Conservation (phyloP, 37 sponge, comb jelly and placozoan species). For the Bolinopsis microptera region DNA sequence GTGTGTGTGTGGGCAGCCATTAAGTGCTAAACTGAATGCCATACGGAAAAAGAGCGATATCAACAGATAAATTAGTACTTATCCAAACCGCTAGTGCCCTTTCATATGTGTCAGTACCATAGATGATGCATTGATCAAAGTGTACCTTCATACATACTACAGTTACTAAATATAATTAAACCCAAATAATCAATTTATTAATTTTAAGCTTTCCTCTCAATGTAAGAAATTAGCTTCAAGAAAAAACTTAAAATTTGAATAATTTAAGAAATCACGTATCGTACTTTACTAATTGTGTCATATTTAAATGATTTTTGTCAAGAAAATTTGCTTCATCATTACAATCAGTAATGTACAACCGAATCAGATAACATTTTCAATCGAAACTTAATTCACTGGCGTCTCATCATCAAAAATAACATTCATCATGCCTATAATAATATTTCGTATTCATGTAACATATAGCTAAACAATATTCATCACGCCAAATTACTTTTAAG, state of each 20-base stretch:
- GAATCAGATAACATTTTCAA: slow-evolving; percentile 38
- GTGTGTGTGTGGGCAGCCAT: background rate
- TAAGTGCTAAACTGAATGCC: no score
- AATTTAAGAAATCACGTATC: slow-evolving; percentile 45
- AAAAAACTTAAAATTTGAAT: slow-evolving; percentile 30
- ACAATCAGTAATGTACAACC: slow-evolving; percentile 28
- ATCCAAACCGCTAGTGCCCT: no score
- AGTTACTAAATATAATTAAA: background rate
- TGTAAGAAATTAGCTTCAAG: background rate
- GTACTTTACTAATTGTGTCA: slow-evolving; percentile 22
- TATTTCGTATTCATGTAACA: background rate
- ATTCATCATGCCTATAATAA: background rate
- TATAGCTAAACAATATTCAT: background rate
- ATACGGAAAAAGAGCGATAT: no score
- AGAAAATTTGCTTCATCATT: slow-evolving; percentile 27
- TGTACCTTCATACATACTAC: background rate
- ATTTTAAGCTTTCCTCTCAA: background rate
- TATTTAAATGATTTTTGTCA: background rate
- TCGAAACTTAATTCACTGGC: slow-evolving; percentile 58
- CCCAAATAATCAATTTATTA: background rate
- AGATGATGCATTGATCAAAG: background rate
- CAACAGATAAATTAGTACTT: no score
- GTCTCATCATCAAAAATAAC: background rate
- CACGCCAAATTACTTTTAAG: background rate
- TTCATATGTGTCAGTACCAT: no score